phyloP scores from a whole-genome alignment of 2,888 invertebrate genomes.

The Dicyrtomina minuta region DNA sequence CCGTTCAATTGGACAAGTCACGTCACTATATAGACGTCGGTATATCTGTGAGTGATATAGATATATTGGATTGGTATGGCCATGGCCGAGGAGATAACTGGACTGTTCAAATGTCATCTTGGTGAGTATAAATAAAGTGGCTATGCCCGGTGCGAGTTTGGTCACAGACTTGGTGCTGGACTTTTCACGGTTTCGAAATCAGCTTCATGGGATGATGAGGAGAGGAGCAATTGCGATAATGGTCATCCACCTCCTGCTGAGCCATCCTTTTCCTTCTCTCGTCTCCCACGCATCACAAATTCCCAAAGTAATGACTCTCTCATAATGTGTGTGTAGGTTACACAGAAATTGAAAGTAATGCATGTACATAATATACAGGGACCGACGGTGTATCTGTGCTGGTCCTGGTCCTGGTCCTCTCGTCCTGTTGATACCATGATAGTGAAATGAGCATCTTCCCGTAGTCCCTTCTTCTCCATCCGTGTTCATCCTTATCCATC shows the following conservation, averaged over 20 bases:
- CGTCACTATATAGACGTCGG: too few species aligned
- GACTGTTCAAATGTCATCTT: constrained; percentile 2
- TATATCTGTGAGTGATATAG: too few species aligned
- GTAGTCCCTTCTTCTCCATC: not conserved
- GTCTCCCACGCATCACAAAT: constrained; percentile 43
- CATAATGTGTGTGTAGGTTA: not conserved
- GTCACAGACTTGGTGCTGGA: too few species aligned
- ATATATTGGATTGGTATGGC: too few species aligned
- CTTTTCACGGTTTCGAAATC: too few species aligned
- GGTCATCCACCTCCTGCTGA: constrained; percentile 48
- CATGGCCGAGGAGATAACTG: not conserved
- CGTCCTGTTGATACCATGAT: not conserved
- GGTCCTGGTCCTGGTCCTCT: not conserved
- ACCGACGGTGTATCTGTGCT: not conserved
- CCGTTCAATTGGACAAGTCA: too few species aligned
- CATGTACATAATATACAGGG: too few species aligned
- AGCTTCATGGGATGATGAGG: not conserved
- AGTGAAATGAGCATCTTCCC: not conserved
- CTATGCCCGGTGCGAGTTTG: not conserved
- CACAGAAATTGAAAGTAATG: too few species aligned
- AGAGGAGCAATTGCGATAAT: constrained; percentile 32
- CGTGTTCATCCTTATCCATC: constrained; percentile 21
- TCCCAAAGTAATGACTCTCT: constrained; percentile 42
- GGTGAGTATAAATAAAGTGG: not conserved
- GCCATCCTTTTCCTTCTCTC: constrained; percentile 31